Evolutionary conservation across 2,113 vertebrate genomes (phyloP).

Genomic region (Scomber japonicus): DNA sequence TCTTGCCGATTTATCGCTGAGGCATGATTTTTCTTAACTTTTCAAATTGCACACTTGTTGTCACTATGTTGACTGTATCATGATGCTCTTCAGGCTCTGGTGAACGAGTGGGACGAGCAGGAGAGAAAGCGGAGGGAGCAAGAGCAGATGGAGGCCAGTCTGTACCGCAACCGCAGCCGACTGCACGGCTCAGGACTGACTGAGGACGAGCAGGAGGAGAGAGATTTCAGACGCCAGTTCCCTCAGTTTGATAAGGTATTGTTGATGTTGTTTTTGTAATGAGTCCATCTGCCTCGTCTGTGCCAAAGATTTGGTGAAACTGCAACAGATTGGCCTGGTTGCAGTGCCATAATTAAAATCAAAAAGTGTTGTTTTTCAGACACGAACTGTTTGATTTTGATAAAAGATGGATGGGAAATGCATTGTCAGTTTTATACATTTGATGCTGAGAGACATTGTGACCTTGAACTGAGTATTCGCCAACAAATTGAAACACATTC

Average conservation of each 20-base stretch:
- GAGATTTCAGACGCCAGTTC: conserved; percentile 90
- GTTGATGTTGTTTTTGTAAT: no score
- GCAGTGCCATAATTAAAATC: no score
- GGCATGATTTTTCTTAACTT: not conserved
- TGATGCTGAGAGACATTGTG: no score
- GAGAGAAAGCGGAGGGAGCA: conserved; percentile 85
- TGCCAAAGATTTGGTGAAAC: not conserved
- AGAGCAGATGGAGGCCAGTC: conserved; percentile 86
- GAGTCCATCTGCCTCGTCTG: not conserved
- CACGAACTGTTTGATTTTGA: no score
- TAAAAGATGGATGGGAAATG: no score
- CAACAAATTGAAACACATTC: no score
- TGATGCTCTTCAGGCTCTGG: conserved; percentile 63
- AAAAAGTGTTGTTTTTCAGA: no score
- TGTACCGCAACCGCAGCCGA: conserved; percentile 89
- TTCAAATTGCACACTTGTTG: not conserved
- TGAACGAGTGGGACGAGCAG: conserved; percentile 97
- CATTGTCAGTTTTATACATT: no score
- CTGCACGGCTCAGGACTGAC: conserved; percentile 84
- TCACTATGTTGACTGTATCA: not conserved
- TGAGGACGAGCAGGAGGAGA: conserved; percentile 93
- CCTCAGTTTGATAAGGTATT: conserved; percentile 88
- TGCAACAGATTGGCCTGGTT: no score
- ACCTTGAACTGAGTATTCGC: no score
- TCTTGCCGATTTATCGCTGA: not conserved